Evolutionary conservation across 2,797 vertebrate genomes (phyloP).

Genomic region (Danio albolineatus): DNA sequence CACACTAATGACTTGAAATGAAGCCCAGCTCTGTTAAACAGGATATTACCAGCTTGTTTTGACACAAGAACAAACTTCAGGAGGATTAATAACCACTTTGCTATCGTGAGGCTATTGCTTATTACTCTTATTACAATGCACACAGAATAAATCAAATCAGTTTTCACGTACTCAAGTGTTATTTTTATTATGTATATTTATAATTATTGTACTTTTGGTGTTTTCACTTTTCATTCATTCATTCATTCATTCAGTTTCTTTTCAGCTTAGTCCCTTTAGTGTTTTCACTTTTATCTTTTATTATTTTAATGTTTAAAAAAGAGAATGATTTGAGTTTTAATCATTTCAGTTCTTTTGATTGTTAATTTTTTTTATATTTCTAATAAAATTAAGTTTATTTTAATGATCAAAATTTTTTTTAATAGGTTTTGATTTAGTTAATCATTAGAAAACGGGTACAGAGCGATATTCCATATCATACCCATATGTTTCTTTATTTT

Average conservation of each 20-base stretch:
- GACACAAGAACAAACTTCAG: neutral
- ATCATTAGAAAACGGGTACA: neutral
- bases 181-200: neutral
- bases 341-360: neutral
- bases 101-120: neutral
- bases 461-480: neutral
- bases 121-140: neutral
- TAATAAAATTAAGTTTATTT: neutral
- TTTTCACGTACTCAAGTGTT: neutral
- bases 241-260: neutral
- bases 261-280: neutral
- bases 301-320: too few relatives aligned
- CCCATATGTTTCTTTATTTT: neutral
- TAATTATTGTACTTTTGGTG: too few relatives aligned
- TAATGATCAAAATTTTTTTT: neutral
- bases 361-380: neutral
- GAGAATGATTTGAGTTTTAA: neutral
- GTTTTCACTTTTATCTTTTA: neutral
- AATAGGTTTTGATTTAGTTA: neutral
- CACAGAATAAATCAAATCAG: neutral
- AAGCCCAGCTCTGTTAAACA: constrained; percentile 28
- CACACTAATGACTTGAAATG: constrained; percentile 33
- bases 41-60: constrained; percentile 14
- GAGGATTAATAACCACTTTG: constrained; percentile 9
- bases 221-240: too few relatives aligned